Conservation (phyloP, 1,140 invertebrate species). For the Triops cancriformis region DNA sequence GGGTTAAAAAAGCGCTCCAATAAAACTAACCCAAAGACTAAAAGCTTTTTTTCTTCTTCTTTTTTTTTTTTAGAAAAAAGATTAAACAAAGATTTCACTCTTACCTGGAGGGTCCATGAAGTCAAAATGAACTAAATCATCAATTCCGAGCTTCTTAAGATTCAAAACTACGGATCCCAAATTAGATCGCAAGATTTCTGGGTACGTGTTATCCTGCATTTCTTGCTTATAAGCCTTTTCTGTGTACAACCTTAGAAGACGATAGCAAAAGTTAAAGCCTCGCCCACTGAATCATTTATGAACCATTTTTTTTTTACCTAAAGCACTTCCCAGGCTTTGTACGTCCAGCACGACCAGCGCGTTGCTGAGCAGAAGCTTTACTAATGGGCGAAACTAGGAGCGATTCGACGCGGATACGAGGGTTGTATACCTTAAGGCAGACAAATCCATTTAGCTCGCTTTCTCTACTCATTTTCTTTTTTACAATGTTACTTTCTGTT, state of each 20-base stretch:
- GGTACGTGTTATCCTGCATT: slow-evolving; percentile 99
- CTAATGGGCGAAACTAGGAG: slow-evolving; percentile 96
- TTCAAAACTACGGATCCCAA: slow-evolving; percentile 94
- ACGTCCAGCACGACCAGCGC: slow-evolving; percentile 92
- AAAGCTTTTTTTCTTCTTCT: slow-evolving; percentile 7
- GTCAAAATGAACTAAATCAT: slow-evolving; percentile 99
- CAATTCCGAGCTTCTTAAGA: slow-evolving; percentile 97
- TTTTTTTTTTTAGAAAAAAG: no score
- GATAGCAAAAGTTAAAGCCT: neutral
- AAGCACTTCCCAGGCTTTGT: slow-evolving; percentile 98
- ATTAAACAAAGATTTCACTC: no score
- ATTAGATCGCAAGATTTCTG: slow-evolving; percentile 95
- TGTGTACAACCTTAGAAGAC: slow-evolving; percentile 70
- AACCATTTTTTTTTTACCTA: slow-evolving; percentile 33
- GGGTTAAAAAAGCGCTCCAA: slow-evolving; percentile 29
- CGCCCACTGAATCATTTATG: neutral
- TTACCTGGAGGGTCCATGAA: slow-evolving; percentile 96
- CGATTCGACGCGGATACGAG: slow-evolving; percentile 93
- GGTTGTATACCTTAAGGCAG: slow-evolving; percentile 70
- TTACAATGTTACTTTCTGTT: slow-evolving; percentile 70
- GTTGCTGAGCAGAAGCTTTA: slow-evolving; percentile 98
- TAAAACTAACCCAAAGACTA: no score
- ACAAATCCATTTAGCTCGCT: neutral
- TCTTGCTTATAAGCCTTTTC: slow-evolving; percentile 98
- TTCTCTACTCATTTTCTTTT: neutral